A percentile compares a stretch with the other conserved stretches of the same genome.
Evolutionary conservation across 2,888 invertebrate species (phyloP).

Genomic region (Mythimna vitellina): DNA sequence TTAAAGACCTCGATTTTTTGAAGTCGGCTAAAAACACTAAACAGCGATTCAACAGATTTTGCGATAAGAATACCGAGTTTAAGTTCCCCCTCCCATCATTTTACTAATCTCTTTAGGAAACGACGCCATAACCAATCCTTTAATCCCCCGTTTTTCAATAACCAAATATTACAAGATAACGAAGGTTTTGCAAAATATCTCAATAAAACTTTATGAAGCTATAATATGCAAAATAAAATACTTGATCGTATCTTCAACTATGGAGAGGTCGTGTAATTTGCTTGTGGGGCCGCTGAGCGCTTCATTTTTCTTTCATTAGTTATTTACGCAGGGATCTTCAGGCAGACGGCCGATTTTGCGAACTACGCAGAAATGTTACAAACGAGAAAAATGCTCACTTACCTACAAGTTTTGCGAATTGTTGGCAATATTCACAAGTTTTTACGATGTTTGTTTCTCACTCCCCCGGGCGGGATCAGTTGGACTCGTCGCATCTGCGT

Average conservation of each 20-base stretch:
- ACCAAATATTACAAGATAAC: constrained; percentile 69
- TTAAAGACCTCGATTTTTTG: too few relatives aligned
- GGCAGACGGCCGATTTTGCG: constrained; percentile 66
- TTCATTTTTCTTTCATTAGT: constrained; percentile 77
- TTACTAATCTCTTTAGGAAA: constrained; percentile 28
- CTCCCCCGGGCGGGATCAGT: constrained; percentile 77
- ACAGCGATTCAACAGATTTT: constrained; percentile 30
- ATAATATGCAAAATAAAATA: constrained; percentile 76
- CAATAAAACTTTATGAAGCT: constrained; percentile 74
- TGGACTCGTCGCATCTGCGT: constrained; percentile 82
- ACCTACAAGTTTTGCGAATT: constrained; percentile 79
- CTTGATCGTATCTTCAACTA: constrained; percentile 70
- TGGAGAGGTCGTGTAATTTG: constrained; percentile 67
- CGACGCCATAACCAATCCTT: constrained; percentile 25
- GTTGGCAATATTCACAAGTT: constrained; percentile 82
- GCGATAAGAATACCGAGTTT: constrained; percentile 23
- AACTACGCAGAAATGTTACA: constrained; percentile 68
- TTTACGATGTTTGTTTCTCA: constrained; percentile 82
- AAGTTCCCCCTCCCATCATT: constrained; percentile 22
- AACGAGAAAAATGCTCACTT: constrained; percentile 77
- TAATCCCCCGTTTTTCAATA: constrained; percentile 66
- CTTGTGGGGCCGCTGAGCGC: constrained; percentile 65
- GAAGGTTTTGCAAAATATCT: constrained; percentile 70
- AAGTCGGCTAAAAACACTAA: constrained; percentile 4
- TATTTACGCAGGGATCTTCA: constrained; percentile 67